These are phyloP conservation scores for Holacanthella duospinosa DNA, from an alignment of 2,888 invertebrate species.

Conservation along the genomic window DNA sequence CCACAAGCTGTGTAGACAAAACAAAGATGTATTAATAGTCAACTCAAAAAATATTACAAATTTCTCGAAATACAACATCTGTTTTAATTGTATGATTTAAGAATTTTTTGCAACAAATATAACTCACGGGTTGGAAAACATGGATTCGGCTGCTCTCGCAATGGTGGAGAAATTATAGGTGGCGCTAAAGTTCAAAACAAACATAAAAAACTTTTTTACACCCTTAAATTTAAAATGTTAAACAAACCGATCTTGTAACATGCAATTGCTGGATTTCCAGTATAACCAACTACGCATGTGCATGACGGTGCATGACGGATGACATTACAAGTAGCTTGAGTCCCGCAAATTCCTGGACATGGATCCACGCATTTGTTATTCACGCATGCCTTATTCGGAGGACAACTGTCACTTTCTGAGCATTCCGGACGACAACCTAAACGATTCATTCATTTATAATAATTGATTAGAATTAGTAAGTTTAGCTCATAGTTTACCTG, in stretches of 20 bases:
- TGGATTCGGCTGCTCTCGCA: slow-evolving; percentile 41
- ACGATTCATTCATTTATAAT: slow-evolving; percentile 50
- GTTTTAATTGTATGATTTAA: no score
- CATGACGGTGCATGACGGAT: slow-evolving; percentile 73
- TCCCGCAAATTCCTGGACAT: slow-evolving; percentile 52
- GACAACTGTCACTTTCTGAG: slow-evolving; percentile 57
- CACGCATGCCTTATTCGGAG: slow-evolving; percentile 47
- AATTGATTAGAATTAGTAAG: not conserved
- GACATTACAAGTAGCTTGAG: slow-evolving; percentile 43
- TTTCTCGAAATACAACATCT: no score
- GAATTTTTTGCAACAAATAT: not conserved
- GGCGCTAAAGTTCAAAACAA: not conserved
- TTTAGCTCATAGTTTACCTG: not conserved
- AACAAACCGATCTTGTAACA: not conserved
- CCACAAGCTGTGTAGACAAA: slow-evolving; percentile 21
- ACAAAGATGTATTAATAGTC: not conserved
- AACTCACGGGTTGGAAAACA: not conserved
- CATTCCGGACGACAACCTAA: slow-evolving; percentile 50
- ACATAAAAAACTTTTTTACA: no score
- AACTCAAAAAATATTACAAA: not conserved
- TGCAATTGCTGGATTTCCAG: slow-evolving; percentile 42
- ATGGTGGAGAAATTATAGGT: not conserved
- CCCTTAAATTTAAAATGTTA: not conserved
- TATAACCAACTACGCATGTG: slow-evolving; percentile 51
- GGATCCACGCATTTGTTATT: slow-evolving; percentile 56